Conservation (phyloP, 2,888 invertebrate species). For the Diachrysia chrysitis region DNA sequence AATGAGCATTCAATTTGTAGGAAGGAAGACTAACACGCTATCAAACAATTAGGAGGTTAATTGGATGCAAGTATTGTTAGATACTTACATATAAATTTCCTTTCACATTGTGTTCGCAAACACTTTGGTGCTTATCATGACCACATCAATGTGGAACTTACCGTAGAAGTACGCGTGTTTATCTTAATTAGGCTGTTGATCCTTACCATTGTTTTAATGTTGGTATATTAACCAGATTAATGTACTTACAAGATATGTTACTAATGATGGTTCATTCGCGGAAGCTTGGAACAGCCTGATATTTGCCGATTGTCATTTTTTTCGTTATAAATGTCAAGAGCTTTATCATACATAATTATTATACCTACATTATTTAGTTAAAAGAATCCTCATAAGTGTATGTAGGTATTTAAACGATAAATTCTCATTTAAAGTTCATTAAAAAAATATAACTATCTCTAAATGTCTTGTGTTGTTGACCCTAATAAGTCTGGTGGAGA, state of each 20-base stretch:
- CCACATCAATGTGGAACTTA: slow-evolving; percentile 52
- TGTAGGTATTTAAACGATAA: no score
- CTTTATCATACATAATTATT: no score
- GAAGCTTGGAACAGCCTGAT: not conserved
- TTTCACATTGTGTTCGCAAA: slow-evolving; percentile 57
- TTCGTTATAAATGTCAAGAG: no score
- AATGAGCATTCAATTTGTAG: slow-evolving; percentile 79
- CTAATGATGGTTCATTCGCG: not conserved
- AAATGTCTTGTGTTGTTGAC: not conserved
- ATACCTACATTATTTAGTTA: no score
- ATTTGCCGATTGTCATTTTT: no score
- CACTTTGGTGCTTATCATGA: slow-evolving; percentile 41
- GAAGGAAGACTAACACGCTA: slow-evolving; percentile 71
- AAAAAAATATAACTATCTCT: no score
- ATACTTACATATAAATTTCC: slow-evolving; percentile 50
- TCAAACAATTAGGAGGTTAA: slow-evolving; percentile 74
- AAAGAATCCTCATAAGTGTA: no score
- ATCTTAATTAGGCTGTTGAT: slow-evolving; percentile 32
- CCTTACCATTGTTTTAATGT: slow-evolving; percentile 47
- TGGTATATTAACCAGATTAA: slow-evolving; percentile 35
- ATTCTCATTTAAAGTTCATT: no score
- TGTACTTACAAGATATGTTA: slow-evolving; percentile 25
- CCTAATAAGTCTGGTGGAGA: not conserved
- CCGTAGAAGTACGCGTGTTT: slow-evolving; percentile 43
- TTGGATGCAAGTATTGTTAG: slow-evolving; percentile 69